Evolutionary conservation across 2,797 vertebrate species (phyloP).

Genomic region (Enteromius thamalakanensis): DNA sequence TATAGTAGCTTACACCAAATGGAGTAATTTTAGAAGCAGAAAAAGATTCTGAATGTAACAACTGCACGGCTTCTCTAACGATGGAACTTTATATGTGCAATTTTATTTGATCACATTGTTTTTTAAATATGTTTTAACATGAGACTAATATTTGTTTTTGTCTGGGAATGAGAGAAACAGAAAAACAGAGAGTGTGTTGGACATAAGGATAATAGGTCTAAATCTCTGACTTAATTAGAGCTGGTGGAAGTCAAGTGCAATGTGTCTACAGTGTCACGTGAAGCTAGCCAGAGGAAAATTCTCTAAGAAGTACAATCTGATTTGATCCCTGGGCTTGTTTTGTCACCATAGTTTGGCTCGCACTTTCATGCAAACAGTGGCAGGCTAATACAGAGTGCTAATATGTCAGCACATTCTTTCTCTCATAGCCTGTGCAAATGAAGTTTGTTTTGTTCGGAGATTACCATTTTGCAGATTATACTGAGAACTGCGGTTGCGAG

Average conservation of each 20-base stretch:
- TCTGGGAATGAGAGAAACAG: not conserved
- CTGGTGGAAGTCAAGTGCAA: constrained; percentile 64
- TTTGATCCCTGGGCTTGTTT: constrained; percentile 39
- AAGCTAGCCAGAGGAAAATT: constrained; percentile 59
- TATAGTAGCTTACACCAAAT: not conserved
- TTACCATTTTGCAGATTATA: constrained; percentile 56
- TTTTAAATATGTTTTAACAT: not conserved
- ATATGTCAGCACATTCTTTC: constrained; percentile 44
- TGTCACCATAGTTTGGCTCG: constrained; percentile 48
- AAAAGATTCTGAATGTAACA: not conserved
- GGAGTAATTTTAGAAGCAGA: not conserved
- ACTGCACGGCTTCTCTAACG: not conserved
- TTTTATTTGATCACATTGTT: not conserved
- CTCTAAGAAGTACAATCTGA: constrained; percentile 56
- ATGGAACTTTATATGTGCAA: not conserved
- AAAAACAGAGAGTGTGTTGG: constrained; percentile 27
- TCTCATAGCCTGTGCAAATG: constrained; percentile 28
- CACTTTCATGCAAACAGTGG: constrained; percentile 39
- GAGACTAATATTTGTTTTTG: not conserved
- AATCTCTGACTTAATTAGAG: constrained; percentile 67
- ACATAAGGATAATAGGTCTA: constrained; percentile 51
- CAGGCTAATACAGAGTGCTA: constrained; percentile 50
- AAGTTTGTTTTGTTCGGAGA: constrained; percentile 50
- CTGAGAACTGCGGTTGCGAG: constrained; percentile 38
- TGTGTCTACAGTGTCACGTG: constrained; percentile 73